phyloP scores from a whole-genome alignment of 2,888 invertebrate species.

The Acrobasis consociella region DNA sequence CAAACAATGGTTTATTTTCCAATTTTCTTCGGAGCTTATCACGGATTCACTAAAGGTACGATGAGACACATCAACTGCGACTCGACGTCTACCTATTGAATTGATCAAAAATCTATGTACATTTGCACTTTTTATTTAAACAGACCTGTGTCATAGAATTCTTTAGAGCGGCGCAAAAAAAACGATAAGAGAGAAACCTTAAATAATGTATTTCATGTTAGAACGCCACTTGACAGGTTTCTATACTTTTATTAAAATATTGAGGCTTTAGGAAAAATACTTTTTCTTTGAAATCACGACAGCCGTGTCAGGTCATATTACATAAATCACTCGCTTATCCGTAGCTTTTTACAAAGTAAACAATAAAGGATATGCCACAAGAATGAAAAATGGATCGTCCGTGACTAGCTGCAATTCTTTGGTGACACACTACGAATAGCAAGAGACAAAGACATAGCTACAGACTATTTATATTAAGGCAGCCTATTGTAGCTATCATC shows the following conservation, averaged over 20 bases:
- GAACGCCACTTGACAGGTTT: too few relatives aligned
- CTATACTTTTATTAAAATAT: too few relatives aligned
- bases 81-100: too few relatives aligned
- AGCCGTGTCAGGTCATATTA: not conserved
- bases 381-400: constrained; percentile 25
- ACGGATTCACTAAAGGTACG: constrained; percentile 3
- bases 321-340: constrained; percentile 16
- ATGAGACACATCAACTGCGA: too few relatives aligned
- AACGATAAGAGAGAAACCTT: too few relatives aligned
- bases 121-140: too few relatives aligned
- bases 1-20: constrained; percentile 29
- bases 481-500: too few relatives aligned
- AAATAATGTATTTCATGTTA: too few relatives aligned
- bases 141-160: too few relatives aligned
- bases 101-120: too few relatives aligned
- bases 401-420: constrained; percentile 18
- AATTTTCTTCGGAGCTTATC: constrained; percentile 27
- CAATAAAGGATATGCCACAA: constrained; percentile 23
- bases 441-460: not conserved
- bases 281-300: not conserved
- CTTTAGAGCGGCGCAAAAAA: too few relatives aligned
- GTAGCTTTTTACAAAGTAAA: constrained; percentile 17
- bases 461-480: not conserved
- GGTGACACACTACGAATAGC: constrained; percentile 1
- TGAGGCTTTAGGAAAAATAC: too few relatives aligned